These are phyloP conservation scores for Pristionchus japonicus DNA, from an alignment of 2,888 invertebrate genomes.

Conservation along the genomic window DNA sequence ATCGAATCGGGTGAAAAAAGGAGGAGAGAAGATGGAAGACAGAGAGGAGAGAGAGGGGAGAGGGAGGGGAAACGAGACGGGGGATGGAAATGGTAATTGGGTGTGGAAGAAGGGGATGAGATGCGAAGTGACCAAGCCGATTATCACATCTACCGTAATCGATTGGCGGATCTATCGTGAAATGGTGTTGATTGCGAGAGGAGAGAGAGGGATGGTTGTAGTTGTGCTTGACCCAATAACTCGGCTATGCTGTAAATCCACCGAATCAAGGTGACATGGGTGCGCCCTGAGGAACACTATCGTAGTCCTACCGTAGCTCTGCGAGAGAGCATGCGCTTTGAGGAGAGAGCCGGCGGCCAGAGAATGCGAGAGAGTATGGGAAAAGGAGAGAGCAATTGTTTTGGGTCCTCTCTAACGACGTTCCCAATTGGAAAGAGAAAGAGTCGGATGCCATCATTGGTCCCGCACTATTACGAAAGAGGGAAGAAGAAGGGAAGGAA, in stretches of 20 bases:
- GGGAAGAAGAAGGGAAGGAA: neutral
- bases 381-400: slow-evolving; percentile 14
- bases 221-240: slow-evolving; percentile 41
- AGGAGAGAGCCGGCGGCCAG: neutral
- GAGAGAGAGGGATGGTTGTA: neutral
- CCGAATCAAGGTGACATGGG: neutral
- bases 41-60: neutral
- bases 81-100: slow-evolving; percentile 6
- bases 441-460: neutral
- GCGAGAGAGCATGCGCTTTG: neutral
- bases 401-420: neutral
- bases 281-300: neutral
- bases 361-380: neutral
- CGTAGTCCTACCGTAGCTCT: neutral
- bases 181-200: neutral
- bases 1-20: neutral
- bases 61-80: neutral
- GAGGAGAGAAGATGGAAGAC: neutral
- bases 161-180: neutral
- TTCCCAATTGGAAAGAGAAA: neutral
- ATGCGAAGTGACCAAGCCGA: neutral
- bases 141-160: neutral
- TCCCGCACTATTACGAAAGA: slow-evolving; percentile 13
- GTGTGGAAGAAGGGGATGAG: neutral
- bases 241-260: neutral